Evolutionary conservation across 1,140 invertebrate species (phyloP), one percentile per base, ranked within the genome.

Genomic region (Adoxophyes honmai): DNA sequence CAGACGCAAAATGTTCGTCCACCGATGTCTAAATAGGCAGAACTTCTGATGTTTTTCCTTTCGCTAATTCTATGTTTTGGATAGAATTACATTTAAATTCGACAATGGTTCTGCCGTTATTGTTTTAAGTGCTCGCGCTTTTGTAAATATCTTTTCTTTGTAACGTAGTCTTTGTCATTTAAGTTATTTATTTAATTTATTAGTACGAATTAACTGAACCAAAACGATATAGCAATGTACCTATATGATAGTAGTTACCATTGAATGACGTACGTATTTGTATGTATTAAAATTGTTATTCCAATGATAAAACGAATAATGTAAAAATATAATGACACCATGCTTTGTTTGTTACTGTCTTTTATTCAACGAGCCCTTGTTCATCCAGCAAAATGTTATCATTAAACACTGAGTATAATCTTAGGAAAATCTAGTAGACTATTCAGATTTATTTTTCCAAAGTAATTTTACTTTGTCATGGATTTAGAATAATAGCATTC

Each of bases 121-220:
- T 52, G 13, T 35, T 21, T 38, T 64, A 55, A 62, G 54, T 54
- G 55, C 57, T 68, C 62, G 65, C 70, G 48, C 75, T 79, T 55
- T 81, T 85, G 81, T 85, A 85, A 75, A 85, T 85, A 81, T 67
- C 62, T 57, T 65, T 52, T 34, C 34, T 48, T 48, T 51, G 38
- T 62, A 13, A 55, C 35, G 52, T 35, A 34, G 15, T 52, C 13
- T 57, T 57, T 14, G 33, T 37, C 56, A 58, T 39, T 18, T 62
- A 57, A 70, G 66, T 66, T 70, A 66, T 66, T 66, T 64, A 60
- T 57, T 59, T 65, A 61, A 60, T 59, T 61, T 34, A 21, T 34
- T 2, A 34, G 13, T 52, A 52, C 21, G 21, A 34, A 34, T 52
- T 34, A 52, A 34, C 13, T 52, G 48, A 52, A 34, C 33, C 48